A percentile compares a stretch with the other conserved stretches of the same genome.
phyloP scores from a whole-genome alignment of 2,113 vertebrate genomes.

The Ophthalmolycus amberensis region DNA sequence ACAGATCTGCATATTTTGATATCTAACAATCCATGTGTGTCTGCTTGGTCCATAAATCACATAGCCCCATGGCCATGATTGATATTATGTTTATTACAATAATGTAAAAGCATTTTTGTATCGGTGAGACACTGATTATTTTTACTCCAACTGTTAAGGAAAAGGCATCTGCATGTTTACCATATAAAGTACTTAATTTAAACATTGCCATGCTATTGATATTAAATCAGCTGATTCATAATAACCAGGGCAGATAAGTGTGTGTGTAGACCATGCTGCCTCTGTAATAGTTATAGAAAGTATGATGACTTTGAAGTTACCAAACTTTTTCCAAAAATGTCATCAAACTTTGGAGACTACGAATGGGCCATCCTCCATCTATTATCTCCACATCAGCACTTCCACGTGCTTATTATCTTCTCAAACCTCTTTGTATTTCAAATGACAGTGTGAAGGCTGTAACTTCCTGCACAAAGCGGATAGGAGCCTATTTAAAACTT shows the following conservation, averaged over 20 bases:
- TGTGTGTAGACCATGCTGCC: background rate
- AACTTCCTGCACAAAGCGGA: conserved; percentile 49
- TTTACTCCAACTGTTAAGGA: background rate
- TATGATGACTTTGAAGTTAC: conserved; percentile 17
- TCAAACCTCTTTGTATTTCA: conserved; percentile 65
- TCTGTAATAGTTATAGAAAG: background rate
- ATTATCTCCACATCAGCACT: conserved; percentile 61
- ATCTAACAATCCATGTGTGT: background rate
- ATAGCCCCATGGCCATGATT: background rate
- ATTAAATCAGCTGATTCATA: background rate
- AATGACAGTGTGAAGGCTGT: conserved; percentile 45
- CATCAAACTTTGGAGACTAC: conserved; percentile 45
- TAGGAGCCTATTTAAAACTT: conserved; percentile 65
- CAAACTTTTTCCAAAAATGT: conserved; percentile 35
- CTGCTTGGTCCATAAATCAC: background rate
- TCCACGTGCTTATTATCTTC: conserved; percentile 44
- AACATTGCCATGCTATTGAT: background rate
- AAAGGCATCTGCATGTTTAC: background rate
- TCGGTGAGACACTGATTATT: background rate
- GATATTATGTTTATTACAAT: background rate
- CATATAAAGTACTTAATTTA: background rate
- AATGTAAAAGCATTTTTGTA: background rate
- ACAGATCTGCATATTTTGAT: background rate
- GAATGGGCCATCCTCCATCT: conserved; percentile 7
- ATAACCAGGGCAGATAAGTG: background rate